A percentile compares a stretch with the other conserved stretches of the same genome.
Conservation (phyloP, 1,140 invertebrate genomes). For the Meloidogyne floridensis region DNA sequence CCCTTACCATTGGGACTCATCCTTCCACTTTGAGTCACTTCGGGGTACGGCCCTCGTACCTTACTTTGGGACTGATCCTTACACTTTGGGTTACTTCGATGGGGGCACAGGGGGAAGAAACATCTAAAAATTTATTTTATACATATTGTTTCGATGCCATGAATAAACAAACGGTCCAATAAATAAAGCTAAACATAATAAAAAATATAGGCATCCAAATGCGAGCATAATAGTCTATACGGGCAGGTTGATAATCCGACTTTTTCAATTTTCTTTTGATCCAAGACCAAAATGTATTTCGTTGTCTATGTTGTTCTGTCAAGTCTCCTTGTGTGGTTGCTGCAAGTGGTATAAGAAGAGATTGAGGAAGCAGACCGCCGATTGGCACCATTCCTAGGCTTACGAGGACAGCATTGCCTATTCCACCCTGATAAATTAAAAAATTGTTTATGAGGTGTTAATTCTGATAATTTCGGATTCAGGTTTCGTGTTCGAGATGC, state of each 20-base stretch:
- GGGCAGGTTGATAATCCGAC: conserved; percentile 53
- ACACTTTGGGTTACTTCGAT: too few relatives aligned
- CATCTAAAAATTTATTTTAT: background rate
- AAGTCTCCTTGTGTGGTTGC: background rate
- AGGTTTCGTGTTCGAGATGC: too few relatives aligned
- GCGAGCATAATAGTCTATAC: conserved; percentile 52
- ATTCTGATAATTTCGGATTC: too few relatives aligned
- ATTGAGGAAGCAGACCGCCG: background rate
- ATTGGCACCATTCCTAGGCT: conserved; percentile 14
- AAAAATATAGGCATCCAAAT: conserved; percentile 44
- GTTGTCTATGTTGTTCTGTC: background rate
- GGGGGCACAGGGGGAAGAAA: too few relatives aligned
- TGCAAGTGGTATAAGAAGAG: background rate
- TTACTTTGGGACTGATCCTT: too few relatives aligned
- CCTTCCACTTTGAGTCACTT: too few relatives aligned
- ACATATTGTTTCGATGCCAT: conserved; percentile 40
- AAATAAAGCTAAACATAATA: conserved; percentile 43
- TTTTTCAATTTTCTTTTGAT: conserved; percentile 46
- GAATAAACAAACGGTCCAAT: conserved; percentile 48
- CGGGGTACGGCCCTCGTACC: too few relatives aligned
- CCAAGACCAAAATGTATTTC: conserved; percentile 29
- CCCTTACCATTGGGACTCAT: too few relatives aligned
- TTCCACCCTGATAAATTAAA: conserved; percentile 16
- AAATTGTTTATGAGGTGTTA: background rate
- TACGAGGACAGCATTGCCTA: conserved; percentile 19